Evolutionary conservation across 2,888 invertebrate species (phyloP).

Genomic region (Cepaea hortensis): DNA sequence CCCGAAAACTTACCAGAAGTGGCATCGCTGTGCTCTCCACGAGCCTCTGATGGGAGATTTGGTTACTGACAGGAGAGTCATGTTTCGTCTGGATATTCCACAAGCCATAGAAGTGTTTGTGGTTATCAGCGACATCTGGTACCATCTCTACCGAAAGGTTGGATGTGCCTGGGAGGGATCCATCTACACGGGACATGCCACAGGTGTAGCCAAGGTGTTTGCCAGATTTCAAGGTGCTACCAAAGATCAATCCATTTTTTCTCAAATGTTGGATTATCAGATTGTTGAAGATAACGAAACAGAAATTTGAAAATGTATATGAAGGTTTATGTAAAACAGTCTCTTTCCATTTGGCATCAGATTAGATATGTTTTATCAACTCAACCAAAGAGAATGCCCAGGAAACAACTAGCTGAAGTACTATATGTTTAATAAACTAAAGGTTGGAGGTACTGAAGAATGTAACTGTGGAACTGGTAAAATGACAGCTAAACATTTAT

Average conservation of each 20-base stretch:
- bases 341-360: no score
- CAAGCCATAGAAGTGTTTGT: slow-evolving; percentile 72
- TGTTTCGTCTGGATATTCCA: slow-evolving; percentile 70
- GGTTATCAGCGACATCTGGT: slow-evolving; percentile 70
- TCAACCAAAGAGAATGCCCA: no score
- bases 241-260: slow-evolving; percentile 68
- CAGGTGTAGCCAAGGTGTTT: slow-evolving; percentile 64
- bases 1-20: slow-evolving; percentile 70
- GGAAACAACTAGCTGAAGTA: no score
- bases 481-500: no score
- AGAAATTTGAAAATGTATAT: slow-evolving; percentile 59
- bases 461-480: no score
- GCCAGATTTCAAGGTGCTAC: slow-evolving; percentile 65
- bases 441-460: no score
- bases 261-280: slow-evolving; percentile 71
- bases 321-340: background rate
- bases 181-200: slow-evolving; percentile 62
- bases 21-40: slow-evolving; percentile 71
- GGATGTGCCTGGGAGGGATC: slow-evolving; percentile 72
- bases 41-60: slow-evolving; percentile 73
- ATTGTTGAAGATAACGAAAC: slow-evolving; percentile 70
- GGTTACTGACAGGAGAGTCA: slow-evolving; percentile 69
- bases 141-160: slow-evolving; percentile 68
- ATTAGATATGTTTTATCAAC: no score
- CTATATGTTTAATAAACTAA: no score